Conservation (phyloP, 2,797 vertebrate genomes). For the Sylvia borin region DNA sequence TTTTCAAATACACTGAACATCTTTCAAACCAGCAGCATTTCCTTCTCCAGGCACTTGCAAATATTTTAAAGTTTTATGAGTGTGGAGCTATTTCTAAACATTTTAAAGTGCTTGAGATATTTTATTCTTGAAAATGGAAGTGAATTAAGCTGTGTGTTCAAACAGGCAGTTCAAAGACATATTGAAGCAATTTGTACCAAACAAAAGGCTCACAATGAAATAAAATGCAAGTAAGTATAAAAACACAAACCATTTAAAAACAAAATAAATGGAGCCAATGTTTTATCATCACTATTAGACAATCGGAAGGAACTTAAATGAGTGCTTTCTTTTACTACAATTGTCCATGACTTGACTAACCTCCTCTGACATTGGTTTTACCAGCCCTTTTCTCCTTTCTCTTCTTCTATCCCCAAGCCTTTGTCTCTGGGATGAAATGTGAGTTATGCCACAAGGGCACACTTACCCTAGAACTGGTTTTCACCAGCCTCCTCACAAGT, state of each 20-base stretch:
- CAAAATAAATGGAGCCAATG: background rate
- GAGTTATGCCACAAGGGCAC: background rate
- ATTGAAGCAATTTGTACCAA: slow-evolving; percentile 43
- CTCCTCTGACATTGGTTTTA: background rate
- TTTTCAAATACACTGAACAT: background rate
- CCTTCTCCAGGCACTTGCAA: background rate
- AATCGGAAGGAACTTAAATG: background rate
- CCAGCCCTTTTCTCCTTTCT: background rate
- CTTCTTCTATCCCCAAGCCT: background rate
- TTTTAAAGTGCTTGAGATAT: background rate
- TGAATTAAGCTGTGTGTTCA: background rate
- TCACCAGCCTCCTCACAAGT: background rate
- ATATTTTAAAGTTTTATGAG: slow-evolving; percentile 9
- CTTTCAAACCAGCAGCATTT: background rate
- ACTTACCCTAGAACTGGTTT: background rate
- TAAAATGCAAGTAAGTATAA: background rate
- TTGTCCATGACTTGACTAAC: background rate
- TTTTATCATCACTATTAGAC: slow-evolving; percentile 16
- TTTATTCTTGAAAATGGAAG: slow-evolving; percentile 47
- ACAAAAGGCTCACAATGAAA: slow-evolving; percentile 24
- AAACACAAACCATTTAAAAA: slow-evolving; percentile 8
- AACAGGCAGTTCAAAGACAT: slow-evolving; percentile 28
- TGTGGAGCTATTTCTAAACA: slow-evolving; percentile 20
- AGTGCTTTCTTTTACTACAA: background rate
- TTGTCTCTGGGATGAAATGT: background rate